Evolutionary conservation across 2,113 vertebrate genomes (phyloP).

Genomic region (Stomatorhinus ivindoensis): DNA sequence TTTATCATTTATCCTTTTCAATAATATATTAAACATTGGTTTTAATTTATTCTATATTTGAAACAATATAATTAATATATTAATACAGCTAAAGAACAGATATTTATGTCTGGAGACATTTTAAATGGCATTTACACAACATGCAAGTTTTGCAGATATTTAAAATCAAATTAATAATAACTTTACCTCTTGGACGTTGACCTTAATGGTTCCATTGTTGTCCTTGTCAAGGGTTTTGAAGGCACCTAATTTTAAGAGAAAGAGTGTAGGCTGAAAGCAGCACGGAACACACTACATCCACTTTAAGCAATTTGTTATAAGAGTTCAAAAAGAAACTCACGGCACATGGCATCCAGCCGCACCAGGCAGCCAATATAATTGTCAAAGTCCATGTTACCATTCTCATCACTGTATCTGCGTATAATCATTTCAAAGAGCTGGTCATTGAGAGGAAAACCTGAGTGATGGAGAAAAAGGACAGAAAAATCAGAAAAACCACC

Average conservation of each 20-base stretch:
- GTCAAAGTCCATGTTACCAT: conserved; percentile 83
- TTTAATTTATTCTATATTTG: background rate
- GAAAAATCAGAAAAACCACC: background rate
- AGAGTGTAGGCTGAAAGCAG: background rate
- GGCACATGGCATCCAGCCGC: conserved; percentile 88
- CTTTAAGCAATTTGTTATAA: background rate
- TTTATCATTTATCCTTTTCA: background rate
- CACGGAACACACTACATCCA: background rate
- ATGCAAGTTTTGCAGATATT: background rate
- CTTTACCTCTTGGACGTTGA: conserved; percentile 78
- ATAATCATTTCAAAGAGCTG: conserved; percentile 65
- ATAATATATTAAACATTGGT: background rate
- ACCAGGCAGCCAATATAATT: conserved; percentile 88
- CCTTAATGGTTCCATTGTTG: conserved; percentile 67
- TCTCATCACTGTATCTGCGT: conserved; percentile 71
- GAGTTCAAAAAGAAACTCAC: conserved; percentile 49
- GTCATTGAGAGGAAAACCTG: conserved; percentile 77
- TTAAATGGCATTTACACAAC: background rate
- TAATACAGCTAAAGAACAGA: background rate
- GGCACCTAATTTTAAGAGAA: conserved; percentile 58
- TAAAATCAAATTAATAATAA: background rate
- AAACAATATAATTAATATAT: background rate
- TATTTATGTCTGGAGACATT: background rate
- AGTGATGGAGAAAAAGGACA: background rate
- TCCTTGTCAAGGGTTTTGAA: conserved; percentile 81